Conservation (phyloP, 1,140 invertebrate genomes). For the Lerema accius region DNA sequence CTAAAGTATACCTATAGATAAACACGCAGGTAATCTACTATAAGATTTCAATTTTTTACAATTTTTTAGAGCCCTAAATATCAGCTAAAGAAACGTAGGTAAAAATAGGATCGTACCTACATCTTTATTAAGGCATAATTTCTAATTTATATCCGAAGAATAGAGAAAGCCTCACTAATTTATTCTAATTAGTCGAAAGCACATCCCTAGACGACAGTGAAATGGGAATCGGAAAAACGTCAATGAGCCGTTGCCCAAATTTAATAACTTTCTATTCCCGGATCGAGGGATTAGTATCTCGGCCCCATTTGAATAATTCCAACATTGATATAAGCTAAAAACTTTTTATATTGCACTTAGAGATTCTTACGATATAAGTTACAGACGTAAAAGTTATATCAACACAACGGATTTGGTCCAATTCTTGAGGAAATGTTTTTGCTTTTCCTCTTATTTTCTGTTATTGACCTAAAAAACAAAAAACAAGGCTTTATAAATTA, state of each 20-base stretch:
- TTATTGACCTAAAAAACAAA: neutral
- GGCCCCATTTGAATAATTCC: constrained; percentile 63
- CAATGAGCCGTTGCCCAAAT: constrained; percentile 54
- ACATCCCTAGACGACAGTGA: constrained; percentile 42
- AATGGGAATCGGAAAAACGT: constrained; percentile 56
- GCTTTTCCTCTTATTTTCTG: neutral
- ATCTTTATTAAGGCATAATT: constrained; percentile 4
- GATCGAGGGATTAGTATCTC: constrained; percentile 44
- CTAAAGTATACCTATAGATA: too few species aligned
- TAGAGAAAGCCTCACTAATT: constrained; percentile 49
- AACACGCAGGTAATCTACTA: too few species aligned
- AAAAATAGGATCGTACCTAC: too few species aligned
- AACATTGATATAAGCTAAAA: constrained; percentile 48
- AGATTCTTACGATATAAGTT: constrained; percentile 37
- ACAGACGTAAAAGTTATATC: constrained; percentile 32
- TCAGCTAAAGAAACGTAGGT: too few species aligned
- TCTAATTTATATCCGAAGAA: constrained; percentile 22
- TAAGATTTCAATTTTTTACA: too few species aligned
- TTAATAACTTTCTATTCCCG: constrained; percentile 49
- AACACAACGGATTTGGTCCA: constrained; percentile 21
- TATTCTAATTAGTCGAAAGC: constrained; percentile 62
- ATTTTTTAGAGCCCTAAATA: neutral
- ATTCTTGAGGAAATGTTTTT: constrained; percentile 18
- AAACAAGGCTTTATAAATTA: too few species aligned
- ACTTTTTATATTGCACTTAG: constrained; percentile 37